phyloP scores from a whole-genome alignment of 2,888 invertebrate species.

The Cheilosia variabilis region DNA sequence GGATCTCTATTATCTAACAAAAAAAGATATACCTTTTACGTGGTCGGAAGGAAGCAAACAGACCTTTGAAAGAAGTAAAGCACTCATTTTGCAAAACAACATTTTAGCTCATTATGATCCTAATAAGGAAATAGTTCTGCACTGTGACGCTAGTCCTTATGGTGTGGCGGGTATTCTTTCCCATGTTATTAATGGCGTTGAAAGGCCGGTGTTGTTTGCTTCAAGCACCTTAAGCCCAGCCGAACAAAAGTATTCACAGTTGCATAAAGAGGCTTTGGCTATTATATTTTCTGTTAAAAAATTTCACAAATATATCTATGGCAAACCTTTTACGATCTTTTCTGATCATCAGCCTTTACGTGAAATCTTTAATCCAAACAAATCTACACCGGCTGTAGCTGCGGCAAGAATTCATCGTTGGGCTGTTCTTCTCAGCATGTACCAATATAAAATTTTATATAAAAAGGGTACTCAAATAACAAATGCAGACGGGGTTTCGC shows the following conservation, averaged over 20 bases:
- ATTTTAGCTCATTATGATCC: background rate
- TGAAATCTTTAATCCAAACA: conserved; percentile 39
- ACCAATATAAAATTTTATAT: conserved; percentile 44
- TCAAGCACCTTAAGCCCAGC: conserved; percentile 15
- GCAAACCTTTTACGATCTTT: conserved; percentile 4
- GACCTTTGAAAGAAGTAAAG: background rate
- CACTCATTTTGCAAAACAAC: background rate
- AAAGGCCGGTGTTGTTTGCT: conserved; percentile 13
- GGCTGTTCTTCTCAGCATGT: conserved; percentile 44
- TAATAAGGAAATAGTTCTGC: background rate
- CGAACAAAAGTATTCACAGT: conserved; percentile 20
- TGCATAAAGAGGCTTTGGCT: conserved; percentile 18
- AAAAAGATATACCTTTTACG: background rate
- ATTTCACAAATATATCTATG: conserved; percentile 31
- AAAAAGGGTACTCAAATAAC: conserved; percentile 31
- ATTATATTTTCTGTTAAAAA: conserved; percentile 29
- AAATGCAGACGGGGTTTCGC: conserved; percentile 30
- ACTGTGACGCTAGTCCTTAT: conserved; percentile 9
- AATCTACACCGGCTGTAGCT: conserved; percentile 32
- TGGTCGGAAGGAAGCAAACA: background rate
- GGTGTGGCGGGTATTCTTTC: conserved; percentile 1
- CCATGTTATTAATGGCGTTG: conserved; percentile 3
- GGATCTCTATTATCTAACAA: background rate
- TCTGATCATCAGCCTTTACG: conserved; percentile 38
- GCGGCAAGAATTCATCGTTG: conserved; percentile 39